Percentiles rank a stretch among this genome's conserved stretches.
Conservation (phyloP, 2,113 vertebrate species). For the Siphamia tubifer region DNA sequence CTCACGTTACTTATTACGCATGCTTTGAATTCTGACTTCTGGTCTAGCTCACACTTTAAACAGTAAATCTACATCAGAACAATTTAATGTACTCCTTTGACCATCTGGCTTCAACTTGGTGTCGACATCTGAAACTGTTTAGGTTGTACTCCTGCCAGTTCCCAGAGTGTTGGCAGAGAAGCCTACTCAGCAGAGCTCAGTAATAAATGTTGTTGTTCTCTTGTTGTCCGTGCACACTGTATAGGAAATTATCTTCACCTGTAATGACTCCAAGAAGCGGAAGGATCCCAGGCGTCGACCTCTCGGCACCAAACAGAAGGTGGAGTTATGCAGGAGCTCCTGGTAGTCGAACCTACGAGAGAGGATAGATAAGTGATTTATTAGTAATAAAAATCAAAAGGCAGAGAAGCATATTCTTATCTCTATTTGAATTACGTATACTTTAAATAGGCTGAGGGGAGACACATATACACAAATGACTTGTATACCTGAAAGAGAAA, state of each 20-base stretch:
- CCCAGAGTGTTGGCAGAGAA: no score
- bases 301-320: slow-evolving; percentile 92
- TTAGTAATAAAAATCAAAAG: neutral
- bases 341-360: slow-evolving; percentile 81
- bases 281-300: slow-evolving; percentile 82
- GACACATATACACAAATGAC: no score
- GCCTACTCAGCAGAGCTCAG: no score
- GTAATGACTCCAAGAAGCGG: slow-evolving; percentile 87
- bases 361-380: neutral
- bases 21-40: no score
- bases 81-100: no score
- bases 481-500: no score
- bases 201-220: neutral
- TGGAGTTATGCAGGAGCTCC: slow-evolving; percentile 87
- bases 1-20: neutral
- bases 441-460: no score
- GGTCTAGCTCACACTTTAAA: neutral
- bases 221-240: neutral
- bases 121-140: neutral
- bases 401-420: neutral
- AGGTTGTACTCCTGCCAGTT: no score
- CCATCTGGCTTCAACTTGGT: neutral
- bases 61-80: neutral
- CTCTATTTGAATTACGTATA: no score
- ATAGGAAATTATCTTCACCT: slow-evolving; percentile 75